A percentile compares a stretch with the other conserved stretches of the same genome.
Evolutionary conservation across 2,113 vertebrate genomes (phyloP).

Genomic region (Myiozetetes cayanensis): DNA sequence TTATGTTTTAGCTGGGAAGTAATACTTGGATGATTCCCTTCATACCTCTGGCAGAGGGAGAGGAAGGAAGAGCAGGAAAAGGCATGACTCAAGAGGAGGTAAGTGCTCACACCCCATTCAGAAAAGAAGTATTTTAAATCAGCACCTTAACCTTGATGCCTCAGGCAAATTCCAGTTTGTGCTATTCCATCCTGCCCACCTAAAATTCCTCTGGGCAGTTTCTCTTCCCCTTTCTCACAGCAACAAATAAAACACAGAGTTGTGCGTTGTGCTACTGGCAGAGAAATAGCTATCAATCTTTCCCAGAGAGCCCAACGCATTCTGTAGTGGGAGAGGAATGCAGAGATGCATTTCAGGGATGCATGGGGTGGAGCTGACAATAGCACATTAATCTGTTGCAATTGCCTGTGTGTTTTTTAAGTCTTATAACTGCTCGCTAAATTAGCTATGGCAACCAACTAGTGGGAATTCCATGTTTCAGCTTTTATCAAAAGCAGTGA

Average conservation of each 20-base stretch:
- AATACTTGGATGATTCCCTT: neutral
- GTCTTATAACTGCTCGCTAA: neutral
- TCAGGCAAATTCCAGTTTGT: neutral
- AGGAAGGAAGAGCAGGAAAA: conserved; percentile 16
- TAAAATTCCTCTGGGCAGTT: neutral
- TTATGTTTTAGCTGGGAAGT: neutral
- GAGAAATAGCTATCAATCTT: neutral
- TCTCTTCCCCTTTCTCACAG: neutral
- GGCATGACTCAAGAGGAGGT: neutral
- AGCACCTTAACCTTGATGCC: neutral
- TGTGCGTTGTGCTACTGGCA: neutral
- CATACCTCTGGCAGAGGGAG: neutral
- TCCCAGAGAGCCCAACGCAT: neutral
- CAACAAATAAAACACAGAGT: neutral
- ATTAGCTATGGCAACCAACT: neutral
- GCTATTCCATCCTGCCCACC: neutral
- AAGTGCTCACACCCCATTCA: neutral
- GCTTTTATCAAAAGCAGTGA: neutral
- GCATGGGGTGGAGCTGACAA: neutral
- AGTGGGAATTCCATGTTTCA: neutral
- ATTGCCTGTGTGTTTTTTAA: neutral
- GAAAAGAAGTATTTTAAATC: neutral
- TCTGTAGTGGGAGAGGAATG: conserved; percentile 27
- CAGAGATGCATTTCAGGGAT: neutral
- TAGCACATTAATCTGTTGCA: neutral